These are phyloP conservation scores for Malthinus flaveolus DNA, from an alignment of 2,888 invertebrate genomes.

Conservation along the genomic window DNA sequence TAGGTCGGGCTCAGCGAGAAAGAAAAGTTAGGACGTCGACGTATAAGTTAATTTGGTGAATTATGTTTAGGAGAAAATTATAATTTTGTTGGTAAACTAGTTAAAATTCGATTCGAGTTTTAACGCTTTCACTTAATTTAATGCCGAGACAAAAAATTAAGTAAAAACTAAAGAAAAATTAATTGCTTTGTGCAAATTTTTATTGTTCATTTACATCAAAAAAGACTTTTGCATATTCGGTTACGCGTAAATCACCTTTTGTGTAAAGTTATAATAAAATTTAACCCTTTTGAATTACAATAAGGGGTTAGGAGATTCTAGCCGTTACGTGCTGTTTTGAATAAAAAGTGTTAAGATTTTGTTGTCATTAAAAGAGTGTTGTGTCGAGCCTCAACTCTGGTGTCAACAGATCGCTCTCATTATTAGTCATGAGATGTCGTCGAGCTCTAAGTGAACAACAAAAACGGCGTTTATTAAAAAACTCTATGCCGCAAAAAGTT, in stretches of 20 bases:
- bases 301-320: conserved; percentile 13
- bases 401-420: conserved; percentile 38
- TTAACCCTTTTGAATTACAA: conserved; percentile 19
- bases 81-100: conserved; percentile 25
- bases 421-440: conserved; percentile 44
- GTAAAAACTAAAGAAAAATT: conserved; percentile 1
- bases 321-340: conserved; percentile 10
- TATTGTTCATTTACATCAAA: not conserved
- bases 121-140: conserved; percentile 24
- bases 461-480: conserved; percentile 47
- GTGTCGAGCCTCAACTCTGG: conserved; percentile 17
- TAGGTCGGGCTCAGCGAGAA: conserved; percentile 14
- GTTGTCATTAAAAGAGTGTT: conserved; percentile 20
- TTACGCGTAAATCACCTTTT: conserved; percentile 15
- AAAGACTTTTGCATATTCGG: conserved; percentile 12
- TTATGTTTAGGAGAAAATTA: conserved; percentile 26
- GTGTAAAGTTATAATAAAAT: conserved; percentile 20
- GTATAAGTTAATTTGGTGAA: conserved; percentile 30
- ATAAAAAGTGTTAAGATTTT: conserved; percentile 21
- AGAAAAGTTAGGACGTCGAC: conserved; percentile 9
- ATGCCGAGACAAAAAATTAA: conserved; percentile 21
- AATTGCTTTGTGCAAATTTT: conserved; percentile 5
- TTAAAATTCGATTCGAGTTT: conserved; percentile 24
- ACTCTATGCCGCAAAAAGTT: conserved; percentile 47
- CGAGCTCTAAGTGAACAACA: conserved; percentile 33